Evolutionary conservation across 37 sponge, comb jelly and placozoan species (phyloP), one percentile per base, ranked within the genome.

Genomic region (Dysidea cf. avara): DNA sequence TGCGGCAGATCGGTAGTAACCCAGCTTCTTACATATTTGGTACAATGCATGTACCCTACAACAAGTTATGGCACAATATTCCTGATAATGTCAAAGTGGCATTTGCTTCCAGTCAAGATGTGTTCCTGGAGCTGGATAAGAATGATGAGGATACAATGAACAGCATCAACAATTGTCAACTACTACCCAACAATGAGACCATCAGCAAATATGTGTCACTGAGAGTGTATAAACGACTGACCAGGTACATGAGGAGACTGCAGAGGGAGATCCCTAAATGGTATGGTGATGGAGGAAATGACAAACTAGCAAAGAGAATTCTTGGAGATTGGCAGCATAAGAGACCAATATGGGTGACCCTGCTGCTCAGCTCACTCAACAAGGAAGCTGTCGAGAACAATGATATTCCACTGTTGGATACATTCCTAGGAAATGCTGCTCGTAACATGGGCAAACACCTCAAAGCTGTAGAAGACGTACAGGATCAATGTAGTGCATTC

Each of bases 1-100:
- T 87, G 18, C 81, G 87, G 87, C 69, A 49, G 51, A 59, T 87
- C 4, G 33, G 71, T 22, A 57, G 35, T 0, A 32, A 38, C 2
- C 73, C 80, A 58, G 77, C 87, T 20, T 31, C 76, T 14, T 87
- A 87, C 53, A 66, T 87, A 47, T 87, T 81, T 81, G 87, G 87
- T 2, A 87, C 81, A 18, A 56, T 87, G 52, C 87, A 87, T 30
- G 72, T 81, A 3, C 87, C 87, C 39, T 87, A 87, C 72, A 16
- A 34, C 36, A 59, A 26, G 0, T 39, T 87, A 18, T 87, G 87
- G 87, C 36, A 81, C 59, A 9, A n/a, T 20, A 48, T 87, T 2
- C 82, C 87, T 13, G 81, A 75, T 2, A 87, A 81, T 64, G 87
- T 71, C 43, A 80, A 87, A 34, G 29, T 30, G 29, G 87, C 77